These are phyloP conservation scores for Eristalis intricaria DNA, from an alignment of 2,888 invertebrate genomes.

Conservation along the genomic window DNA sequence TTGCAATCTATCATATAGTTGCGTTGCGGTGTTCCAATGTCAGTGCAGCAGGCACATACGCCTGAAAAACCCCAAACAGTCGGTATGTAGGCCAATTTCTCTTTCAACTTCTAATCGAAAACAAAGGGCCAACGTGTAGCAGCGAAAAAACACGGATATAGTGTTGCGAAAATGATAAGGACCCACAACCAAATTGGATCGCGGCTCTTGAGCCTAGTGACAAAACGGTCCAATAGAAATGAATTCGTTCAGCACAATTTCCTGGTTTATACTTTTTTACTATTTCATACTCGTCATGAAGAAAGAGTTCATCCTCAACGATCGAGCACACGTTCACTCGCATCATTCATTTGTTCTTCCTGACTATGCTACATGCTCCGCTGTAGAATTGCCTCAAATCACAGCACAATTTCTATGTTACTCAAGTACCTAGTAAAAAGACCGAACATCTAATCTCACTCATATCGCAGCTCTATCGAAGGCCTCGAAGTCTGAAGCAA, in stretches of 20 bases:
- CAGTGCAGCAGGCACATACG: no score
- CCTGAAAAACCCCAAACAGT: no score
- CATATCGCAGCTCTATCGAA: slow-evolving; percentile 85
- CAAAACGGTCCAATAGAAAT: no score
- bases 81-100: no score
- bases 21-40: no score
- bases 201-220: no score
- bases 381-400: slow-evolving; percentile 87
- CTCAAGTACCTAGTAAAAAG: slow-evolving; percentile 85
- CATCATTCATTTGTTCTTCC: slow-evolving; percentile 85
- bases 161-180: no score
- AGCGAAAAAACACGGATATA: no score
- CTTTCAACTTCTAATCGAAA: no score
- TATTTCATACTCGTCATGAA: slow-evolving; percentile 87
- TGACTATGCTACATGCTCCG: slow-evolving; percentile 86
- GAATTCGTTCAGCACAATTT: slow-evolving; percentile 81
- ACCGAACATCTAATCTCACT: slow-evolving; percentile 85
- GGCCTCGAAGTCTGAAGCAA: slow-evolving; percentile 88
- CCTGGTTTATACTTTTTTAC: slow-evolving; percentile 85
- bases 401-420: slow-evolving; percentile 85
- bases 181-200: no score
- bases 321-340: slow-evolving; percentile 85
- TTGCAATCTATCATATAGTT: no score
- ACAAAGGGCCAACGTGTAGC: no score
- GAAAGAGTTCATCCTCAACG: slow-evolving; percentile 85